These are phyloP conservation scores for Drosophila grimshawi DNA, from an alignment of 1,140 invertebrate genomes.

Conservation along the genomic window DNA sequence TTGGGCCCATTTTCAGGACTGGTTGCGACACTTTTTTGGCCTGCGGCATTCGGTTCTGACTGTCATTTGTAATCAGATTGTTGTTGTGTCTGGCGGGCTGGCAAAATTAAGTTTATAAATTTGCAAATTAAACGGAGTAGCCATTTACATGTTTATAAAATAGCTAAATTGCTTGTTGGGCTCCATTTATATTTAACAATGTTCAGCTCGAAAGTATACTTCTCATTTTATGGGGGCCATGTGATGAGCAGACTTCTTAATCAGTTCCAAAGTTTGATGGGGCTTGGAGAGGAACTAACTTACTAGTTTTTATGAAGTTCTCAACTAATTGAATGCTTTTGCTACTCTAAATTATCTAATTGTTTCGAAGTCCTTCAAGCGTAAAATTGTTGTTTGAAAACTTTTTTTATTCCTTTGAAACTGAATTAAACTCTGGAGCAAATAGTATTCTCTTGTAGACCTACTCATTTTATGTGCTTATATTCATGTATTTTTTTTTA, in stretches of 20 bases:
- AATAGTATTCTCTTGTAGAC: too few relatives aligned
- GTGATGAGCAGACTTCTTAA: constrained; percentile 7
- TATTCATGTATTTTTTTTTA: too few relatives aligned
- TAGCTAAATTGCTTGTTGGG: constrained; percentile 1
- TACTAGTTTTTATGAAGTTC: too few relatives aligned
- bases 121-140: constrained; percentile 21
- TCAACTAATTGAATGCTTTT: too few relatives aligned
- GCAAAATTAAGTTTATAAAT: constrained; percentile 33
- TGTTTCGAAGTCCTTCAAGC: too few relatives aligned
- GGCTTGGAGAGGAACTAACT: too few relatives aligned
- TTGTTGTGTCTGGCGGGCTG: constrained; percentile 5
- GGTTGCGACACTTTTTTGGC: constrained; percentile 17
- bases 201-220: constrained; percentile 8
- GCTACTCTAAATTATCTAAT: too few relatives aligned
- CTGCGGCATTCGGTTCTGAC: constrained; percentile 4
- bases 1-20: neutral
- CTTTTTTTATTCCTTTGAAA: too few relatives aligned
- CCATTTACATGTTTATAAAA: constrained; percentile 36
- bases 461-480: too few relatives aligned
- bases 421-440: too few relatives aligned
- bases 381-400: too few relatives aligned
- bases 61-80: constrained; percentile 29
- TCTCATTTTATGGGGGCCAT: constrained; percentile 1
- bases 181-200: constrained; percentile 18
- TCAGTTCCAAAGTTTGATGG: neutral